These are phyloP conservation scores for Drosophila borealis DNA, from an alignment of 2,888 invertebrate species.

Conservation along the genomic window DNA sequence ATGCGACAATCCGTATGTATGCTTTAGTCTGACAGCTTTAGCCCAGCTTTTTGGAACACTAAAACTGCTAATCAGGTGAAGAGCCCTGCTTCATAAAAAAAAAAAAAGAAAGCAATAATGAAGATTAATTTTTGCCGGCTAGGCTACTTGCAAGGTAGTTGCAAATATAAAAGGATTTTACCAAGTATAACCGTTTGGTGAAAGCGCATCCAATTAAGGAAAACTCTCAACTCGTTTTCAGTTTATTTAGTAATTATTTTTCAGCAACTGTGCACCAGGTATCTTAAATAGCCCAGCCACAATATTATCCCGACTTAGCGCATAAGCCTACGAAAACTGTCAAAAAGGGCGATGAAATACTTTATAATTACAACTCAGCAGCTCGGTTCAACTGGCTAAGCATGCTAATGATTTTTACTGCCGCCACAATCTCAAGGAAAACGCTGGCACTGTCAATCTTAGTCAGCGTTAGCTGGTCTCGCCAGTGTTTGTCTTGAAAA, in stretches of 20 bases:
- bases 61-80: slow-evolving; percentile 52
- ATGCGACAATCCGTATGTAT: slow-evolving; percentile 59
- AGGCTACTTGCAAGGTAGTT: slow-evolving; percentile 9
- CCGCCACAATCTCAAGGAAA: slow-evolving; percentile 12
- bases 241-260: slow-evolving; percentile 5
- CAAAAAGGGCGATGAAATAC: slow-evolving; percentile 1
- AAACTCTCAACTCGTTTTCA: not conserved
- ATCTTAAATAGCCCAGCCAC: not conserved
- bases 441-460: slow-evolving; percentile 6
- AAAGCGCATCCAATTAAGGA: slow-evolving; percentile 8
- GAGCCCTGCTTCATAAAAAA: slow-evolving; percentile 24
- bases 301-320: slow-evolving; percentile 17
- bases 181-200: slow-evolving; percentile 9
- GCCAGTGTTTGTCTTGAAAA: slow-evolving; percentile 1
- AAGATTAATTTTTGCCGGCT: slow-evolving; percentile 14
- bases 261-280: not conserved
- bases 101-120: slow-evolving; percentile 33
- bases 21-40: not conserved
- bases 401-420: slow-evolving; percentile 5
- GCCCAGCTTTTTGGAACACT: slow-evolving; percentile 12
- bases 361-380: slow-evolving; percentile 54
- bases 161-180: slow-evolving; percentile 66
- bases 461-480: slow-evolving; percentile 12
- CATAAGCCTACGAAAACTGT: slow-evolving; percentile 17
- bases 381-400: slow-evolving; percentile 11